Conservation (phyloP, 2,113 vertebrate genomes). For the Notarius lentiginosus region DNA sequence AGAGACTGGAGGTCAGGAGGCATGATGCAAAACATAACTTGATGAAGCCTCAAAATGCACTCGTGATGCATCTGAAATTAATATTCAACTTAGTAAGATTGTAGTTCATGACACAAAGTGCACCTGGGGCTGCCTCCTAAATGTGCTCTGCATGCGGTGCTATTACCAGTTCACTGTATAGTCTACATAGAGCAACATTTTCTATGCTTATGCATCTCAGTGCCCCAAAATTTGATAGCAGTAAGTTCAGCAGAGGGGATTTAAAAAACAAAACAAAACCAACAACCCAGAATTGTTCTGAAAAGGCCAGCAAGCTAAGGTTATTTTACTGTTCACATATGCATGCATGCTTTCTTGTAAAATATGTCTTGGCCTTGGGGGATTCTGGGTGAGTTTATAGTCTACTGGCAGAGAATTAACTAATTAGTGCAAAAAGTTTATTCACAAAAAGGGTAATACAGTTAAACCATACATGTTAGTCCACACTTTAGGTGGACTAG, state of each 20-base stretch:
- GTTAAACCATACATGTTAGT: not conserved
- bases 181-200: not conserved
- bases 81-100: not conserved
- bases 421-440: not conserved
- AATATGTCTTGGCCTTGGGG: constrained; percentile 28
- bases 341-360: constrained; percentile 27
- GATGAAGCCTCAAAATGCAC: not conserved
- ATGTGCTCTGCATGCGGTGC: not conserved
- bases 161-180: not conserved
- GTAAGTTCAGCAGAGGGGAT: constrained; percentile 4
- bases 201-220: not conserved
- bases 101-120: not conserved
- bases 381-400: constrained; percentile 4
- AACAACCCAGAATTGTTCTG: not conserved
- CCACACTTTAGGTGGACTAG: not conserved
- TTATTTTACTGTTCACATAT: constrained; percentile 29
- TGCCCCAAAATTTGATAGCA: not conserved
- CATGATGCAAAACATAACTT: not conserved
- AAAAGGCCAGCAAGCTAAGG: constrained; percentile 15
- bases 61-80: not conserved
- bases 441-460: not conserved
- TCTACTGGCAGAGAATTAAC: not conserved
- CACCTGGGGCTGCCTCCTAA: not conserved
- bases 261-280: too few species aligned
- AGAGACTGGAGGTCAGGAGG: not conserved